Evolutionary conservation across 2,888 invertebrate genomes (phyloP), one percentile per base, ranked within the genome.

Genomic region (Ashinkailepas kermadecensis): DNA sequence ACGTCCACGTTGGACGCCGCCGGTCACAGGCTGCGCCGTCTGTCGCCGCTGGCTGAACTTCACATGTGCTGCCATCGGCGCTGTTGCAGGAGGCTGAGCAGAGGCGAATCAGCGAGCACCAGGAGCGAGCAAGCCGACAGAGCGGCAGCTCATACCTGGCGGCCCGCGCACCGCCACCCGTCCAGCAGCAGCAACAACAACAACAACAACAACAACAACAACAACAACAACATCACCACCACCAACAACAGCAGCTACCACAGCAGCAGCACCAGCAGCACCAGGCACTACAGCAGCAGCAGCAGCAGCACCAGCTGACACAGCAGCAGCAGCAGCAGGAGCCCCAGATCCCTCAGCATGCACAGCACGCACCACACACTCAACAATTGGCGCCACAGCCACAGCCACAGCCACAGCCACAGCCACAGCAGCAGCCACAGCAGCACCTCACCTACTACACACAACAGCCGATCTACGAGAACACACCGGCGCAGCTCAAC

Each of bases 81-180:
- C 39, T 67, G 81, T 85, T 87, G 0, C 89, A 96, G 92, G 96
- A 97, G 87, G 96, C 96, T 0, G 96, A 97, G 87, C 92, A 95
- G 85, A 90, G 96, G 57, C 90, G 96, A 83, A 90, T 94, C 85
- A 91, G 91, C 65, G 92, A 92, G 86, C 91, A 91, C 85, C 88
- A 91, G 85, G 74, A 74, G 21, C 74, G 74, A 9, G 9, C 74
- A 8, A 56, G 54, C 39, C 74, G 74, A 0, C 89, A 91, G 87
- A 39, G 39, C 86, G 88, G 78, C 84, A 84, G 81, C 84, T 80
- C 83, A 25, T 82, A 81, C 67, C 82, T 59, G 21, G 18, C 67
- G 11, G n/a, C 67, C 11, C 67, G 67, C 11, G 67, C 67, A 12
- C 67, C 67, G 23, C 23, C 67, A 25, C 67, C 67, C 11, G 67